These are phyloP conservation scores for Oxystoma pomonae DNA, from an alignment of 2,888 invertebrate species.

Conservation along the genomic window DNA sequence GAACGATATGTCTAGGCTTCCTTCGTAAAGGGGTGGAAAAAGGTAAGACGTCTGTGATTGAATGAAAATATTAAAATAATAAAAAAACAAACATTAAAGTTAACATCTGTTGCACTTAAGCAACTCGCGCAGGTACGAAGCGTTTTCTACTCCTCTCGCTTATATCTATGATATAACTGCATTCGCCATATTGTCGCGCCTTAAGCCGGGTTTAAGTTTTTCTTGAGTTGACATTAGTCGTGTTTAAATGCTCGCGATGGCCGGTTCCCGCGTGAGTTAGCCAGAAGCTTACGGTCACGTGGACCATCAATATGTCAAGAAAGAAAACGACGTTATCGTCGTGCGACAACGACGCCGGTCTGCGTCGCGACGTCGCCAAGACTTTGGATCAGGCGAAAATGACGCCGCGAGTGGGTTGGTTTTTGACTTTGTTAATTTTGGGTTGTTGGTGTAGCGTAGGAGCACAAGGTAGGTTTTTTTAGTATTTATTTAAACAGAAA, in stretches of 20 bases:
- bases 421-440: background rate
- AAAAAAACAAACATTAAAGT: too few species aligned
- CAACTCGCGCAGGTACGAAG: too few species aligned
- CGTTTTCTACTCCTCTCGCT: too few species aligned
- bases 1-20: too few species aligned
- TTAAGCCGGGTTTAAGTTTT: background rate
- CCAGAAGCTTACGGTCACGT: background rate
- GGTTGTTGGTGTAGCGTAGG: background rate
- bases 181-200: background rate
- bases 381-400: background rate
- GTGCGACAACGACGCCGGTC: background rate
- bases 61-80: too few species aligned
- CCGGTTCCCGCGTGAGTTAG: background rate
- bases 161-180: too few species aligned
- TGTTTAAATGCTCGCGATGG: background rate
- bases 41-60: too few species aligned
- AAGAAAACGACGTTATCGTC: background rate
- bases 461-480: background rate
- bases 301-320: background rate
- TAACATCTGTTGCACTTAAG: too few species aligned
- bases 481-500: background rate
- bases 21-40: too few species aligned
- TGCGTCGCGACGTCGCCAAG: background rate
- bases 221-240: too few species aligned
- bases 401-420: background rate